Evolutionary conservation across 1,140 invertebrate genomes (phyloP), one percentile per base, ranked within the genome.

Genomic region (Druon quercuslanigerum): DNA sequence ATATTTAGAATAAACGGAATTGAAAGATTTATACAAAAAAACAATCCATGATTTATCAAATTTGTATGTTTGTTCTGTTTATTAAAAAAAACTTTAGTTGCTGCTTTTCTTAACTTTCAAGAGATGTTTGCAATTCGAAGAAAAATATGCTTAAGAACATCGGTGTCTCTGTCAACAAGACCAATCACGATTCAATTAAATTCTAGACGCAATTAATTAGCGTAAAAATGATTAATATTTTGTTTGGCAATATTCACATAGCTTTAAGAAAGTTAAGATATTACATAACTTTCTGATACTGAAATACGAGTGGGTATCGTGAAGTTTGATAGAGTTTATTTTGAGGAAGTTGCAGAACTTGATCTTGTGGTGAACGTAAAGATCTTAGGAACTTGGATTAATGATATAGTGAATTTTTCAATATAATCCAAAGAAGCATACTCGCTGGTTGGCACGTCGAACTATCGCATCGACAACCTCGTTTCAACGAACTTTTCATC

Each of bases 401-500:
- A 19, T 40, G 60, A 70, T 17, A 77, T 17, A 72, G 50, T 77
- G 66, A 57, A 66, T 72, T 66, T 72, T 73, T 66, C 19, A 50
- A 72, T 54, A 77, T 46, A 57, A 54, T 72, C 54, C 54, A 5
- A 6, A 12, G 73, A 40, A 25, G 25, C 14, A 46, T 33, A 4
- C 14, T 20, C 56, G 72, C 50, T 73, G 77, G 75, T 74, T 74
- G 72, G 74, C 75, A 74, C 73, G 72, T 74, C 76, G 46, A 17
- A 20, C 19, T 20, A 75, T 76, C 71, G 51, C 57, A 51, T 76
- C 51, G 74, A 60, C 60, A 50, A 50, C 50, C 71, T 51, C 76
- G 40, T 71, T 57, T 75, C 72, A 84, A 83, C 77, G 73, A 83
- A 85, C 74, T 81, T 83, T 56, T 75, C 73, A 51, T 71, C 33